Percentiles rank a stretch among this genome's conserved stretches.
Conservation (phyloP, 2,888 invertebrate species). For the Salpingus planirostris region DNA sequence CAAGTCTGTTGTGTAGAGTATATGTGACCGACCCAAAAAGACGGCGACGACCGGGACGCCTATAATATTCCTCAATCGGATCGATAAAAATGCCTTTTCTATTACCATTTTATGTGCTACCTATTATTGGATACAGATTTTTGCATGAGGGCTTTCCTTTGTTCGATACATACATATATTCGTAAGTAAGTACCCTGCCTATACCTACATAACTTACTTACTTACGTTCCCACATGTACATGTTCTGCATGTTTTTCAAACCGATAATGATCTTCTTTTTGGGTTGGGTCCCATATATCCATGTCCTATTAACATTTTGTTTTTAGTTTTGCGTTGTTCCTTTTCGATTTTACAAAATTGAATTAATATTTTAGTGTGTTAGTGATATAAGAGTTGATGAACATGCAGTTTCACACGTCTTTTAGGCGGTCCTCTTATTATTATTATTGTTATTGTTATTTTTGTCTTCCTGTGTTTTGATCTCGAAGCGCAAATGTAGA, state of each 20-base stretch:
- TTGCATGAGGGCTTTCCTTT: constrained; percentile 36
- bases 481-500: constrained; percentile 38
- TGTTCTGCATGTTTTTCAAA: constrained; percentile 32
- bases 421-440: no score
- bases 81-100: no score
- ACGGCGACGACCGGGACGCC: constrained; percentile 17
- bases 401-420: no score
- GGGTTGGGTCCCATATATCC: constrained; percentile 34
- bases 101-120: no score
- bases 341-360: constrained; percentile 1
- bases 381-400: constrained; percentile 17
- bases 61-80: no score
- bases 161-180: no score
- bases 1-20: constrained; percentile 37
- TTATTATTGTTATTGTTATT: no score
- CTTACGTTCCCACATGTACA: no score
- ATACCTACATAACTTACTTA: no score
- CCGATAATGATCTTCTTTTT: no score
- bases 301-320: constrained; percentile 3
- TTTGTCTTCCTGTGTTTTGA: constrained; percentile 42
- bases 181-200: no score
- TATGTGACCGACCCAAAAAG: constrained; percentile 44
- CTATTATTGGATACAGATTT: constrained; percentile 25
- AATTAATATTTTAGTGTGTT: constrained; percentile 9
- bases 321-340: constrained; percentile 6